Conservation (phyloP, 2,797 vertebrate species). For the Sebastes umbrosus region DNA sequence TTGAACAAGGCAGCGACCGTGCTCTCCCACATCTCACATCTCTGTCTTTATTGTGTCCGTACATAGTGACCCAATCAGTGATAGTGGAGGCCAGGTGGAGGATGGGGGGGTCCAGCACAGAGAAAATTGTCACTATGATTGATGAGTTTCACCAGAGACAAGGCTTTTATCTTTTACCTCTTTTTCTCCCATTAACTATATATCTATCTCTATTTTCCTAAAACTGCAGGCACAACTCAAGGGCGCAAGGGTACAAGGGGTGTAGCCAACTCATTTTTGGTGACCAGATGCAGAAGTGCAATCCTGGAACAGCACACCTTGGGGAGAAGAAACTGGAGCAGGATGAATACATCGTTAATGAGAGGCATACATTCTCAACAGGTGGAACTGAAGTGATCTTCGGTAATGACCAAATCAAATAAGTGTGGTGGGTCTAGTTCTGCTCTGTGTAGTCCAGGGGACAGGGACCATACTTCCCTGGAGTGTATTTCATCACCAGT, state of each 20-base stretch:
- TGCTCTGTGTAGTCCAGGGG: not conserved
- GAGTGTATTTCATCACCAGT: not conserved
- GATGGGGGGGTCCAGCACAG: not conserved
- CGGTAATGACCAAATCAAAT: not conserved
- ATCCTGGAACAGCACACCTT: not conserved
- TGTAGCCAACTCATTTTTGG: not conserved
- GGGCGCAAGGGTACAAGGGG: not conserved
- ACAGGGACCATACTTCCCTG: not conserved
- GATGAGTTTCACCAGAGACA: slow-evolving; percentile 44
- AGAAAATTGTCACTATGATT: slow-evolving; percentile 53
- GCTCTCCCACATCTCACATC: slow-evolving; percentile 7
- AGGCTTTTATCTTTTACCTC: slow-evolving; percentile 16
- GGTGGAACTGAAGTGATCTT: not conserved
- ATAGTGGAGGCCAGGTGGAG: not conserved
- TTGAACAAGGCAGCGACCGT: slow-evolving; percentile 6
- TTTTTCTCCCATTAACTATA: slow-evolving; percentile 3
- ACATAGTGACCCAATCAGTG: slow-evolving; percentile 17
- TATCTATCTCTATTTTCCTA: not conserved
- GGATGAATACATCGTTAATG: not conserved
- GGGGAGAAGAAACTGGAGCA: not conserved
- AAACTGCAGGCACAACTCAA: not conserved
- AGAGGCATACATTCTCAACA: not conserved
- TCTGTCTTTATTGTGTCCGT: slow-evolving; percentile 11
- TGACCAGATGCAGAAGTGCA: not conserved
- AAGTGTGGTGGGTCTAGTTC: not conserved